Base-by-base conservation (phyloP, 1,140 invertebrate species). In the Zaprionus vittiger region DNA sequence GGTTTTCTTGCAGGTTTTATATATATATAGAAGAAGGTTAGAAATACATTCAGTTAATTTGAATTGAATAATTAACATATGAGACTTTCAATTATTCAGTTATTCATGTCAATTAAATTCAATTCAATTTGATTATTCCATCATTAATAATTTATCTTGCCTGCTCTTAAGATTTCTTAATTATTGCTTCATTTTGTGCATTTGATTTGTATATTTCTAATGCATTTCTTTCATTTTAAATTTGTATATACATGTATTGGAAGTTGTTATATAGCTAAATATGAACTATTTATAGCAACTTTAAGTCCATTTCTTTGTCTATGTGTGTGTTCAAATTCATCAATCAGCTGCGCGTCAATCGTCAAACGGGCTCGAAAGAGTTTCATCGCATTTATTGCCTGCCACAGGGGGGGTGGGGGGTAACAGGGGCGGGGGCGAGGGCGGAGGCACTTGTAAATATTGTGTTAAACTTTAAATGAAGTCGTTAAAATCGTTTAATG, bases 401-500 rank as follows among this genome's bases (percentile, higher is more conserved):
- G 49, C 22, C 20, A 11, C 11, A 12, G 28, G 20, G 20, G 20
- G 37, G 20, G 20, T 15, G 37, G 11, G 22, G 7, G 12, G 6
- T 41, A 24, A 31, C 24, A 61, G 22, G 66, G 63, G 61, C 61
- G 38, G 17, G 38, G 61, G 78, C 44, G 11, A 7, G 57, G 47
- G 37, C 47, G 28, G n/a, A 44, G 49, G 57, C 64, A 73, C 82
- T 79, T 83, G 83, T 87, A 87, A 87, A 87, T 86, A 84, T 82
- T 82, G 77, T 90, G 85, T 84, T 90, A 91, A 80, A 85, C 81
- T 84, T 75, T 82, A 80, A 80, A 91, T 91, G 86, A 90, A 90
- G 86, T 90, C 85, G 86, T 91, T 87, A 83, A 87, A 91, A 84
- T 81, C 73, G 69, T 91, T 84, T 91, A 86, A 87, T 91, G 87